phyloP scores from a whole-genome alignment of 2,888 invertebrate genomes.

The Congeria kusceri region DNA sequence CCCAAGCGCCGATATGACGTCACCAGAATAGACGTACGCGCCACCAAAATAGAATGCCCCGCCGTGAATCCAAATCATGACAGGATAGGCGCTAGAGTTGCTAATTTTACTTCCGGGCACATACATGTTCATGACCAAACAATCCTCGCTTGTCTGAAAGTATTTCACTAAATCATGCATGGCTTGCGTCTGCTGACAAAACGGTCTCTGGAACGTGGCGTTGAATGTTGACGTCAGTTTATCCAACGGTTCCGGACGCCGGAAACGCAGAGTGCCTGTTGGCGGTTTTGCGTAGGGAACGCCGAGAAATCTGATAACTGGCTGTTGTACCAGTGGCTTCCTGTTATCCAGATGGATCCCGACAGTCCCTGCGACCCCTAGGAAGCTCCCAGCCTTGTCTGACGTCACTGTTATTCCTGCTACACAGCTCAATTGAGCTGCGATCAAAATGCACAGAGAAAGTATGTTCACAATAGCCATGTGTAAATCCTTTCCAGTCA shows the following conservation, averaged over 20 bases:
- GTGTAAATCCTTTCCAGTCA: too few species aligned
- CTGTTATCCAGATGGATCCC: constrained; percentile 11
- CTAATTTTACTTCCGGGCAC: constrained; percentile 88
- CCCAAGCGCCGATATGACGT: constrained; percentile 92
- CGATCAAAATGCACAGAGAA: too few species aligned
- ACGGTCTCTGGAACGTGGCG: constrained; percentile 48
- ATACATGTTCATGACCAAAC: constrained; percentile 97
- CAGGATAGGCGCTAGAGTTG: constrained; percentile 87
- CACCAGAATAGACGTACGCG: constrained; percentile 86
- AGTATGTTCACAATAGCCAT: too few species aligned
- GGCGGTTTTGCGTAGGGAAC: constrained; percentile 58
- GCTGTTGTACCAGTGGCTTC: constrained; percentile 8
- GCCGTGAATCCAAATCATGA: constrained; percentile 96
- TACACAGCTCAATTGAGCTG: too few species aligned
- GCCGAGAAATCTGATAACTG: constrained; percentile 44
- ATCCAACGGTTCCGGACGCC: constrained; percentile 28
- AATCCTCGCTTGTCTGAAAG: constrained; percentile 93
- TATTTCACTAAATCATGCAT: constrained; percentile 10
- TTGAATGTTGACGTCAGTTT: constrained; percentile 18
- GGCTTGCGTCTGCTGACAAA: constrained; percentile 43
- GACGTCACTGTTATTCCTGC: too few species aligned
- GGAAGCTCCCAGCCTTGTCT: constrained; percentile 26
- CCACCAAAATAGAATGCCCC: constrained; percentile 97
- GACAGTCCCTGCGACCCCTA: constrained; percentile 21
- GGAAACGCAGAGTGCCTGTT: constrained; percentile 35